Percentiles rank a stretch among this genome's conserved stretches.
phyloP scores from a whole-genome alignment of 2,113 vertebrate genomes.

The Strigops habroptila region DNA sequence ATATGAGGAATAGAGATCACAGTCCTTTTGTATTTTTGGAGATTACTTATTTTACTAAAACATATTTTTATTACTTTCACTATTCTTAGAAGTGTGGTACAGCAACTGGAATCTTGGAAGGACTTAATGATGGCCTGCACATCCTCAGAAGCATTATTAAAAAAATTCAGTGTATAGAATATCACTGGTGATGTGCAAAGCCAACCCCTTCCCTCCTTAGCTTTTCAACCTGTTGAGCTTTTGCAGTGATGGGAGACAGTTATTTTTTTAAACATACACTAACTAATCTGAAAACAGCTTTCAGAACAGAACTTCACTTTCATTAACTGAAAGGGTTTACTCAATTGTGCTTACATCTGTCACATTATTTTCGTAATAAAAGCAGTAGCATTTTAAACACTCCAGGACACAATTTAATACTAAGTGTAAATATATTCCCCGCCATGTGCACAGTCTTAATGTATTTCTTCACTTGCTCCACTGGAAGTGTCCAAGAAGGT shows the following conservation, averaged over 20 bases:
- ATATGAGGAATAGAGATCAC: not conserved
- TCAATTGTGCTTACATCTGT: not conserved
- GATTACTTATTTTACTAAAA: not conserved
- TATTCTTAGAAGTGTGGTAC: not conserved
- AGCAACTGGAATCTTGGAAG: not conserved
- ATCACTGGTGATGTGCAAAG: not conserved
- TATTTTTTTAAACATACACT: not conserved
- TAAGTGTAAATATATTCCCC: not conserved
- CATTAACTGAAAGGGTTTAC: not conserved
- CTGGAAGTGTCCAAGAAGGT: not conserved
- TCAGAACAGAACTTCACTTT: not conserved
- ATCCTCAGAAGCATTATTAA: not conserved
- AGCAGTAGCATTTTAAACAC: not conserved
- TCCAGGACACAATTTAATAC: not conserved
- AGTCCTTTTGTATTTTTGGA: not conserved
- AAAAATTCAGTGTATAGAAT: not conserved
- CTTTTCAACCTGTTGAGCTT: not conserved
- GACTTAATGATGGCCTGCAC: not conserved
- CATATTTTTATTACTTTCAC: not conserved
- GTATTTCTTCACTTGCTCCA: not conserved
- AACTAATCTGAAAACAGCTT: not conserved
- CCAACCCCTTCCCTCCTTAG: not conserved
- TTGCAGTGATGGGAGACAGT: not conserved
- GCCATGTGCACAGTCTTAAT: not conserved
- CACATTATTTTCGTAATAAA: not conserved